Conservation (phyloP, 2,797 vertebrate species). For the Falco columbarius region DNA sequence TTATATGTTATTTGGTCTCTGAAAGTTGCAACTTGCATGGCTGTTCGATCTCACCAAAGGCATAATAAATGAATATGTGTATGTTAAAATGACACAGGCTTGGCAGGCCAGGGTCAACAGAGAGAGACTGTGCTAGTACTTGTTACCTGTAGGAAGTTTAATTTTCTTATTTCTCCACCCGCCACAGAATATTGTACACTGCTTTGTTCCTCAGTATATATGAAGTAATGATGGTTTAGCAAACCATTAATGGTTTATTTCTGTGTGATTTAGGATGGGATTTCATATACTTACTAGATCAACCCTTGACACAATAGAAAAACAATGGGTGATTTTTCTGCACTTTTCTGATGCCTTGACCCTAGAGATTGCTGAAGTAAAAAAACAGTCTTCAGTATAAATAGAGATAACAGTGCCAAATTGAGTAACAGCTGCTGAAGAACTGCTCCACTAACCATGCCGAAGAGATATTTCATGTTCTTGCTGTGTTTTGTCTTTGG, state of each 20-base stretch:
- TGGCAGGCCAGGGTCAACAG: background rate
- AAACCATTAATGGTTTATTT: background rate
- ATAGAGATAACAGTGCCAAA: constrained; percentile 28
- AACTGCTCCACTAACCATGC: constrained; percentile 38
- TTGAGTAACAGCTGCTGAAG: constrained; percentile 43
- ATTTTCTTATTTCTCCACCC: background rate
- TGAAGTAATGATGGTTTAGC: background rate
- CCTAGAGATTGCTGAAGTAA: background rate
- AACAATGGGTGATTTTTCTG: background rate
- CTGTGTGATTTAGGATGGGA: background rate
- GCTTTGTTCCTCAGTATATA: background rate
- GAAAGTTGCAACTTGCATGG: background rate
- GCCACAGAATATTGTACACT: background rate
- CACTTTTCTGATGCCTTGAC: background rate
- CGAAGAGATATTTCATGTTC: constrained; percentile 9
- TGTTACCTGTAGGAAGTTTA: background rate
- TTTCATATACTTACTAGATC: background rate
- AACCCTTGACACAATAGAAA: background rate
- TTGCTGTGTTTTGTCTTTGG: constrained; percentile 31
- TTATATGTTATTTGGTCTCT: background rate
- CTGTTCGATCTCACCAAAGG: background rate
- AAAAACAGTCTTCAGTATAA: background rate
- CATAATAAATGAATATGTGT: background rate
- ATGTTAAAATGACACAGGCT: background rate
- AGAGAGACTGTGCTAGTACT: background rate